phyloP scores from a whole-genome alignment of 2,888 invertebrate species.

The Agrotis puta region DNA sequence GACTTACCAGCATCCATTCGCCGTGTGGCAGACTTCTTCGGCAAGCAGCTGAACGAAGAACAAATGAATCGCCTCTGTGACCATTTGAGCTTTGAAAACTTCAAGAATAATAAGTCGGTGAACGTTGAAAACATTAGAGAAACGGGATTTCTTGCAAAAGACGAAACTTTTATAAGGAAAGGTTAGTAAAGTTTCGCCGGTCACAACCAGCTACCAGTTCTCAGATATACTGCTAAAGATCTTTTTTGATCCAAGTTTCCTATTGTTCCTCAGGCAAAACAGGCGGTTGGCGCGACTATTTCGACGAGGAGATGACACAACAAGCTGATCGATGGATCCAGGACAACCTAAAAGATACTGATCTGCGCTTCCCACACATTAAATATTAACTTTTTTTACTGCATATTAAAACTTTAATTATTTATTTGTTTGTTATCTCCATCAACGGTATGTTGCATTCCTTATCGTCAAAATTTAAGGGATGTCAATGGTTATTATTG shows the following conservation, averaged over 20 bases:
- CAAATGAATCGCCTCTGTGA: constrained; percentile 90
- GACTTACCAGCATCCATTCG: constrained; percentile 48
- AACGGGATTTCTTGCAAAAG: constrained; percentile 12
- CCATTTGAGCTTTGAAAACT: constrained; percentile 94
- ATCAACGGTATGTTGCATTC: too few relatives aligned
- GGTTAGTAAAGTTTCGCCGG: constrained; percentile 28
- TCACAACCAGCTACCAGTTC: too few relatives aligned
- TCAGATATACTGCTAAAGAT: too few relatives aligned
- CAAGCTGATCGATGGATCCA: constrained; percentile 94
- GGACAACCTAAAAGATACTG: constrained; percentile 91
- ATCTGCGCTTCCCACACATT: constrained; percentile 90
- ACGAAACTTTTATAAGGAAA: constrained; percentile 61
- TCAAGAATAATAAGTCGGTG: constrained; percentile 93
- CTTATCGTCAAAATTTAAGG: too few relatives aligned
- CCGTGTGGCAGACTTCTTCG: constrained; percentile 91
- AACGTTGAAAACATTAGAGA: constrained; percentile 56
- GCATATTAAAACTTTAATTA: too few relatives aligned
- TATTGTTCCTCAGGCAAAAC: constrained; percentile 87
- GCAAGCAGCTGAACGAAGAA: constrained; percentile 84
- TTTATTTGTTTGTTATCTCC: too few relatives aligned
- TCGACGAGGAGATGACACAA: constrained; percentile 92
- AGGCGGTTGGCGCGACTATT: constrained; percentile 94
- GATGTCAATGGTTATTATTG: too few relatives aligned
- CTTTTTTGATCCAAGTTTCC: not conserved
- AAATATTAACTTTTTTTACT: not conserved